phyloP scores from a whole-genome alignment of 2,888 invertebrate genomes.

The Prosopocoilus inquinatus region DNA sequence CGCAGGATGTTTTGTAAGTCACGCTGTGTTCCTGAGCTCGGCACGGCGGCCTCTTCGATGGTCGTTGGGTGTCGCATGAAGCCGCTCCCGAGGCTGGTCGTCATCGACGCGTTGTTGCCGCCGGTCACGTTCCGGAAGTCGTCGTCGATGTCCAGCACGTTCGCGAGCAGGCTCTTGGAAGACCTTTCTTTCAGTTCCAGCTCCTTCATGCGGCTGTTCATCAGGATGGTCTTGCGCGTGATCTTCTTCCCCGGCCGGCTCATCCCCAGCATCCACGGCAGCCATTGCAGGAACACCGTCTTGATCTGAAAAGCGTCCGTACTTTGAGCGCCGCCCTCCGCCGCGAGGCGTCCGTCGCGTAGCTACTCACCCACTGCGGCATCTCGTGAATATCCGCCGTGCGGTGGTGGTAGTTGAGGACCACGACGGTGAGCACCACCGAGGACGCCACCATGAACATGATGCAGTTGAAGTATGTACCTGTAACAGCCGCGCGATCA shows the following conservation, averaged over 20 bases:
- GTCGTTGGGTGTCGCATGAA: constrained; percentile 73
- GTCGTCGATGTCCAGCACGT: constrained; percentile 94
- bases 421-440: constrained; percentile 94
- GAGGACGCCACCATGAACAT: constrained; percentile 99
- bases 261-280: constrained; percentile 96
- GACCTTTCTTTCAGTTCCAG: constrained; percentile 91
- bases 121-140: constrained; percentile 79
- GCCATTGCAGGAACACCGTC: constrained; percentile 93
- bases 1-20: constrained; percentile 88
- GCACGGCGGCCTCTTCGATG: constrained; percentile 63
- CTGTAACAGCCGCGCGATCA: constrained; percentile 49
- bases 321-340: not conserved
- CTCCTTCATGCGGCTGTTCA: constrained; percentile 89
- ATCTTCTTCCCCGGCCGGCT: constrained; percentile 93
- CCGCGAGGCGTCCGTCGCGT: too few species aligned
- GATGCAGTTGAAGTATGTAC: constrained; percentile 99
- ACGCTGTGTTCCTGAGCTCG: constrained; percentile 65
- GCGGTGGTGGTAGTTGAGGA: constrained; percentile 96
- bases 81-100: constrained; percentile 47
- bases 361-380: constrained; percentile 91
- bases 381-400: constrained; percentile 96
- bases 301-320: constrained; percentile 68
- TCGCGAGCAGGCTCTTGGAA: constrained; percentile 90
- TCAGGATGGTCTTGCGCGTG: constrained; percentile 84
- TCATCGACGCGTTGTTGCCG: constrained; percentile 46